These are phyloP conservation scores for Marisa cornuarietis DNA, from an alignment of 1,140 invertebrate species.

Conservation along the genomic window DNA sequence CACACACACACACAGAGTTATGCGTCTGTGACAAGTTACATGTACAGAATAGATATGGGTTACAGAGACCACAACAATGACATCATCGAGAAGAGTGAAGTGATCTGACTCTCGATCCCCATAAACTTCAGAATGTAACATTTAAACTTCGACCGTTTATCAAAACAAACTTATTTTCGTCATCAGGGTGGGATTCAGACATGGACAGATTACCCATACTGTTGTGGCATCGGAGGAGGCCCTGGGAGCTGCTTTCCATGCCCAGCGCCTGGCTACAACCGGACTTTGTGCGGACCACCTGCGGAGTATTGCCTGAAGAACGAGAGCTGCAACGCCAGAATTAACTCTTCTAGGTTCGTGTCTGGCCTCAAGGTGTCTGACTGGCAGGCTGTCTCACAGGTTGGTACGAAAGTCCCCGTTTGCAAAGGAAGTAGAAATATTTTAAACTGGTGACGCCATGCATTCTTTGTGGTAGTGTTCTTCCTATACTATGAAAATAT, in stretches of 20 bases:
- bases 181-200: slow-evolving; percentile 55
- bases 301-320: slow-evolving; percentile 53
- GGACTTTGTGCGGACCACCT: slow-evolving; percentile 55
- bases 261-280: slow-evolving; percentile 55
- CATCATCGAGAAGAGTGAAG: too few relatives aligned
- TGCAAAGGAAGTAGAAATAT: too few relatives aligned
- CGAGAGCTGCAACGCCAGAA: slow-evolving; percentile 54
- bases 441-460: too few relatives aligned
- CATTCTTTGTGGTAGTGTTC: too few relatives aligned
- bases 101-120: too few relatives aligned
- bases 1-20: neutral
- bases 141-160: too few relatives aligned
- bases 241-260: slow-evolving; percentile 52
- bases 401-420: slow-evolving; percentile 8
- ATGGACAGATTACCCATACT: slow-evolving; percentile 56
- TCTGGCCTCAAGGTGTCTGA: slow-evolving; percentile 48
- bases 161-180: neutral
- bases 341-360: slow-evolving; percentile 54
- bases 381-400: slow-evolving; percentile 55
- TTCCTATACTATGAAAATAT: too few relatives aligned
- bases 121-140: too few relatives aligned
- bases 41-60: too few relatives aligned
- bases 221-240: slow-evolving; percentile 47
- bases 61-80: too few relatives aligned
- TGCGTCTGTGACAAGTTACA: too few relatives aligned